phyloP scores from a whole-genome alignment of 2,113 vertebrate genomes.

The Larimichthys crocea region DNA sequence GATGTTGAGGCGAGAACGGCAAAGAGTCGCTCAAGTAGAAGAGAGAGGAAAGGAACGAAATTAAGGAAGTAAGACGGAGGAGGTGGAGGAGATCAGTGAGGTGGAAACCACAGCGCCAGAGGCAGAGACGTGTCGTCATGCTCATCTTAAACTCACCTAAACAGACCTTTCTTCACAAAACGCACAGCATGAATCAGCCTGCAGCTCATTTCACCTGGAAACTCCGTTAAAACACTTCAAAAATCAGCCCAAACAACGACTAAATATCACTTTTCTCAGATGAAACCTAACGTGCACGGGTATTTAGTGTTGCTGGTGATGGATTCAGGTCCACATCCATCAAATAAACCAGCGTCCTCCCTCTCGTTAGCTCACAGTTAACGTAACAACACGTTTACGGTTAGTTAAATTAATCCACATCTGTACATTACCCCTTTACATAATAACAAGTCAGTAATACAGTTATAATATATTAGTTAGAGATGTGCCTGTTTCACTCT shows the following conservation, averaged over 20 bases:
- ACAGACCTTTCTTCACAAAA: not conserved
- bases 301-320: too few species aligned
- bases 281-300: too few species aligned
- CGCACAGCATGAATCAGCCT: not conserved
- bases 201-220: not conserved
- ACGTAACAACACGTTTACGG: too few species aligned
- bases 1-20: slow-evolving; percentile 23
- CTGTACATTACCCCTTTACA: too few species aligned
- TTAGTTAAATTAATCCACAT: too few species aligned
- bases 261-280: too few species aligned
- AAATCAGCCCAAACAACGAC: not conserved
- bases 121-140: not conserved
- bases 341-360: too few species aligned
- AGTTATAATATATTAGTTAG: too few species aligned
- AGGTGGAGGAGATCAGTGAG: slow-evolving; percentile 25
- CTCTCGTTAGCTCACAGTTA: too few species aligned
- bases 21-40: slow-evolving; percentile 16
- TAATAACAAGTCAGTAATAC: too few species aligned
- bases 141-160: slow-evolving; percentile 16
- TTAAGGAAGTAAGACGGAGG: slow-evolving; percentile 7
- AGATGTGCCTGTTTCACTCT: too few species aligned
- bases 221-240: not conserved
- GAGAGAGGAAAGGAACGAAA: not conserved
- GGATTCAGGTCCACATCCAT: too few species aligned
- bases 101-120: slow-evolving; percentile 6